Base-by-base conservation (phyloP, 2,888 invertebrate genomes). In the Thyatira batis region DNA sequence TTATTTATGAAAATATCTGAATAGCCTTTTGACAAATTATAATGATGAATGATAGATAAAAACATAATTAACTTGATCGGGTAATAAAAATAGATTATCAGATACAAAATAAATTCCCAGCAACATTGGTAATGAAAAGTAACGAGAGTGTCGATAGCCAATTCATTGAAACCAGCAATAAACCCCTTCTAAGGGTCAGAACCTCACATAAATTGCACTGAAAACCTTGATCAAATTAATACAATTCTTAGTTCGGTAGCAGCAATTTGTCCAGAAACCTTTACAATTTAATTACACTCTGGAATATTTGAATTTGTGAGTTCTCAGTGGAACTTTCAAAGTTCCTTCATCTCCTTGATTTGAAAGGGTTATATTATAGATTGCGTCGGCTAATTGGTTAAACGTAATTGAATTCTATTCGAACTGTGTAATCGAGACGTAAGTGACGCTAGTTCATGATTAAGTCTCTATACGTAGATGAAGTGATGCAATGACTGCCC, bases 141-240 rank as follows among this genome's bases (percentile, higher is more conserved):
- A 78, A 78, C 62, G 67, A 62, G 57, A 62, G 58, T 60, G 68
- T 63, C 67, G 67, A 78, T 78, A 71, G 72, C 69, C 74, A 74
- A 80, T 82, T 76, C 69, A 76, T 80, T 62, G 70, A 66, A 69
- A 63, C 63, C 63, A 39, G 65, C 72, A 69, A 75, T 78, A 82
- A 80, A 80, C 76, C 76, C 75, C 71, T 78, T 78, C 64, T 62
- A 63, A 70, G 72, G 61, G 67, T 61, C 60, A 55, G 52, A 60
- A 71, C 70, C 72, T 68, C 64, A 69, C 75, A 83, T 82, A 77
- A 77, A 82, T 84, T 80, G 63, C 65, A 63, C 71, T 71, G 68
- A 80, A 80, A 80, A 78, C 71, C 76, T 77, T 72, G 67, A 71
- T 73, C 65, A 78, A 85, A 86, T 85, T 78, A 84, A 85, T 82